Percentiles rank a stretch among this genome's conserved stretches.
These are phyloP conservation scores for Perca flavescens DNA, from an alignment of 2,113 vertebrate genomes.

Conservation along the genomic window DNA sequence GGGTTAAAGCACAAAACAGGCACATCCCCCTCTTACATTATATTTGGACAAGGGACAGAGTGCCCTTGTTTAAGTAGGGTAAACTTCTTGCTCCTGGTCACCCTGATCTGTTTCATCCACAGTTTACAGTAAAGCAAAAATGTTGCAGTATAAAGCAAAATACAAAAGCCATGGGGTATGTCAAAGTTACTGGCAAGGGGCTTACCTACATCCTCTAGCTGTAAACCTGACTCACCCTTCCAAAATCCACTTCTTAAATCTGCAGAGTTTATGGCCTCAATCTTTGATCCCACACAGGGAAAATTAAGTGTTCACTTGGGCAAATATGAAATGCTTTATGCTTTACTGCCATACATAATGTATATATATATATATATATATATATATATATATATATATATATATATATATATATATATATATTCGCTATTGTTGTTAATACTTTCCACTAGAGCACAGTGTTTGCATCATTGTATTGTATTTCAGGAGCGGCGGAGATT, in stretches of 20 bases:
- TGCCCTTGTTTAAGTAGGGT: slow-evolving; percentile 68
- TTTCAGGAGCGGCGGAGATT: not conserved
- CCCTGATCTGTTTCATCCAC: slow-evolving; percentile 41
- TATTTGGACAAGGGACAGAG: slow-evolving; percentile 56
- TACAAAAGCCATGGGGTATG: not conserved
- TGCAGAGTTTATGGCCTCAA: not conserved
- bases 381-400: not conserved
- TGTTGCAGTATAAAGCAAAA: slow-evolving; percentile 2
- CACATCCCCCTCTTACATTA: slow-evolving; percentile 23
- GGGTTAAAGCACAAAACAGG: slow-evolving; percentile 33
- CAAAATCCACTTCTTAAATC: not conserved
- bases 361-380: not conserved
- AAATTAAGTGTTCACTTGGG: not conserved
- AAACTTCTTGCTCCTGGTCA: slow-evolving; percentile 41
- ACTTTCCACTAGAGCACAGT: not conserved
- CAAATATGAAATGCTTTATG: not conserved
- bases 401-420: not conserved
- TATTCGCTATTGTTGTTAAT: not conserved
- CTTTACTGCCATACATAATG: not conserved
- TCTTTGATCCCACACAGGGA: not conserved
- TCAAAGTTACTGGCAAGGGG: not conserved
- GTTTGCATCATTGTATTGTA: not conserved
- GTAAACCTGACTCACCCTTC: not conserved
- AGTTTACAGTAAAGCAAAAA: slow-evolving; percentile 5
- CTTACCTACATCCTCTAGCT: not conserved